Evolutionary conservation across 2,888 invertebrate species (phyloP), one percentile per base, ranked within the genome.

Genomic region (Cheilosia impressa): DNA sequence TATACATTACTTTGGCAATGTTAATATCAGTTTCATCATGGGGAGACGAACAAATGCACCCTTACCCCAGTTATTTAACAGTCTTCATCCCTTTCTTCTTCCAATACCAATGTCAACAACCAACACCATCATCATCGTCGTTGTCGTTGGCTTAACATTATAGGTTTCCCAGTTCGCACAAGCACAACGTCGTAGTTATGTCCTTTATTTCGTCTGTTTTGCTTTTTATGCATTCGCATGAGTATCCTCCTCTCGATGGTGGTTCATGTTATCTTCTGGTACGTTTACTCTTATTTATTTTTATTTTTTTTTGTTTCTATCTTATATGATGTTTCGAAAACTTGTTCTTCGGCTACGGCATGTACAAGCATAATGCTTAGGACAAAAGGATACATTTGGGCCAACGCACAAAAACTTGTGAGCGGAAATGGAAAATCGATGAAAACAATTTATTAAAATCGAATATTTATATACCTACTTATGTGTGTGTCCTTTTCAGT

Each of bases 71-170:
- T 69, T 81, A 43, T 68, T 69, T 62, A 73, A 65, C 41, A 73
- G 62, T 57, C 43, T 83, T 73, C 55, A 72, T 72, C 82, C 69
- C 45, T 80, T 75, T 63, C 52, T 55, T 71, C 47, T 55, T 76
- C 57, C 76, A 72, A 80, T 77, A 85, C 85, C 85, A 85, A 85
- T 85, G 85, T 85, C 85, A 85, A 85, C 76, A 85, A 85, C 81
- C 76, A 85, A 80, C 73, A 84, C 75, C 69, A 80, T 43, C 38
- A 41, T 53, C 53, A 34, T 71, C 38, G 45, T 65, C 38, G 68
- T 71, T 58, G 62, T 82, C 22, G 55, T 52, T 68, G 57, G 71
- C 43, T 72, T 52, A 66, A 79, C 55, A 73, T 57, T 71, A 2
- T 72, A 22, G 60, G 45, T 22, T 75, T 75, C 22, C 34, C 65